Base-by-base conservation (phyloP, 2,888 invertebrate species). In the Ferrisia virgata region DNA sequence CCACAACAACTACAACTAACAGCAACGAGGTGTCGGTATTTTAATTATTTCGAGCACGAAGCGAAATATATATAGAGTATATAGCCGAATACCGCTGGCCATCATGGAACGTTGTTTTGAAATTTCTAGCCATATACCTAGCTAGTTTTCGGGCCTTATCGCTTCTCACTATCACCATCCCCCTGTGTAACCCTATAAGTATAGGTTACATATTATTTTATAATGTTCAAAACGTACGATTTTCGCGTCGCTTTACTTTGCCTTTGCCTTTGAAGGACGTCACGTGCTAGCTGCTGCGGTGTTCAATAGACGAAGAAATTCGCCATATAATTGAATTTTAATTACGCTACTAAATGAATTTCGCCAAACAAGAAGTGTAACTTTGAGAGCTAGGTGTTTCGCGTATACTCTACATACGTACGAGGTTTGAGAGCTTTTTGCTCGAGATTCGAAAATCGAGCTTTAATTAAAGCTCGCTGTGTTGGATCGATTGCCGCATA, bases 11-110 rank as follows among this genome's bases (percentile, higher is more conserved):
- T n/a, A n/a, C n/a, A n/a, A n/a, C n/a, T n/a, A n/a, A n/a, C n/a
- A n/a, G 0, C 25, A 28, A 28, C 64, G 64, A 64, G 64, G 72
- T 76, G 72, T 76, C 72, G 72, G 72, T 76, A 76, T 76, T 76
- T 76, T 76, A 76, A 76, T 76, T 76, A 76, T 76, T 76, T 76
- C 72, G 18, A 76, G 72, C 72, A 76, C 72, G 72, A 76, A 76
- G 0, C 25, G 18, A 15, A 18, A n/a, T 8, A 36, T 8, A 8
- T 6, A 13, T 43, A 11, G 43, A 43, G 13, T 28, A 36, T 4
- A n/a, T n/a, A n/a, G n/a, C n/a, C n/a, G 36, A 3, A 36, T 18
- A 22, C 22, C 53, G 22, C 40, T 40, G 40, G 40, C 40, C 40
- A 40, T n/a, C n/a, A 47, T 47, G n/a, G 47, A 8, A 53, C 53